phyloP scores from a whole-genome alignment of 2,888 invertebrate species.

The Lasioglossum leucozonium region DNA sequence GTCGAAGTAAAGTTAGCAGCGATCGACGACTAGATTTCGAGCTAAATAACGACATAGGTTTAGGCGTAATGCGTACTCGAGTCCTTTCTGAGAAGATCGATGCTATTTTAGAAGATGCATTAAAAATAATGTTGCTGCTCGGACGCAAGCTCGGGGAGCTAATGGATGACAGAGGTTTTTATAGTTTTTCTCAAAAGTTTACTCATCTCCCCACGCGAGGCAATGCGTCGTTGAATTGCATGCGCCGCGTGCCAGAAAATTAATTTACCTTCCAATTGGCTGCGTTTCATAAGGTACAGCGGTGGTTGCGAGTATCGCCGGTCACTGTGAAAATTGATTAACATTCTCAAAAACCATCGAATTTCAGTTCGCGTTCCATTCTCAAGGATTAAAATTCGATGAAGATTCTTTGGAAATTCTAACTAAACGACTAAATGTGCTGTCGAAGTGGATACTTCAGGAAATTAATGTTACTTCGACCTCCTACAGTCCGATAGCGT shows the following conservation, averaged over 20 bases:
- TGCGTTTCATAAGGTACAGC: not conserved
- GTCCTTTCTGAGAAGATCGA: not conserved
- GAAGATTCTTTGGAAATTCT: not conserved
- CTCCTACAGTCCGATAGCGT: not conserved
- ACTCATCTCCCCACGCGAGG: not conserved
- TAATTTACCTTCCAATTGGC: not conserved
- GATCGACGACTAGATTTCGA: not conserved
- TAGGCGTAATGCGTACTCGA: not conserved
- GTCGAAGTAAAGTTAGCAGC: not conserved
- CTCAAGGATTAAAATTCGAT: not conserved
- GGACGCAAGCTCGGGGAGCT: not conserved
- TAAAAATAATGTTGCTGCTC: not conserved
- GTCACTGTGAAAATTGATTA: not conserved
- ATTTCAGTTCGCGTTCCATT: not conserved
- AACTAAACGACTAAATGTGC: not conserved
- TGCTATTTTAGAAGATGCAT: not conserved
- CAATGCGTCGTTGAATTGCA: not conserved
- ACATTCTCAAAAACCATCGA: not conserved
- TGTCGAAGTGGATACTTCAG: not conserved
- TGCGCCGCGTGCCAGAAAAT: not conserved
- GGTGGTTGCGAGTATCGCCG: not conserved
- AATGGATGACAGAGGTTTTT: not conserved
- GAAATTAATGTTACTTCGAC: not conserved
- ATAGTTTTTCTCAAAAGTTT: slow-evolving; percentile 5
- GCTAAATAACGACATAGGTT: not conserved